Conservation (phyloP, 2,888 invertebrate genomes). For the Ryuthela nishihirai region DNA sequence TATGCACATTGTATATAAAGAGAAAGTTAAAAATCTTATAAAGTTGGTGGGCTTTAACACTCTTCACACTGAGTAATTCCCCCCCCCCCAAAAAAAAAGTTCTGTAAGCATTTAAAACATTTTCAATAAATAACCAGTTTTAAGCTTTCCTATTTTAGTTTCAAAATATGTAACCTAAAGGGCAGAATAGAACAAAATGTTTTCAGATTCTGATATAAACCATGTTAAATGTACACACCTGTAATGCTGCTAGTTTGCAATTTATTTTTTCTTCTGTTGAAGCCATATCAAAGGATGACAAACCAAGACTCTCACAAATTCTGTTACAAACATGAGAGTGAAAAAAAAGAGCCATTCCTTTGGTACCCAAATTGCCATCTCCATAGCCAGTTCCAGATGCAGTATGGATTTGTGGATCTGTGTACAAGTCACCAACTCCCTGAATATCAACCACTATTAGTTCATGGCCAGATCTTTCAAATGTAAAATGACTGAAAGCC, state of each 20-base stretch:
- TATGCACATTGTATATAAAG: too few relatives aligned
- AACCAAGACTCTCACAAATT: conserved; percentile 55
- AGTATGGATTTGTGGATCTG: conserved; percentile 60
- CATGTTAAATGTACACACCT: conserved; percentile 17
- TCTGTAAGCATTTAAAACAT: too few relatives aligned
- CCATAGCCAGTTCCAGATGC: conserved; percentile 54
- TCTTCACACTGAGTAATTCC: too few relatives aligned
- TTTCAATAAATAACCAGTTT: too few relatives aligned
- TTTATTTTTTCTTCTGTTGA: conserved; percentile 46
- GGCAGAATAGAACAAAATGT: too few relatives aligned
- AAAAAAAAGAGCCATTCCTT: conserved; percentile 60
- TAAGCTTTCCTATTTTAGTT: too few relatives aligned
- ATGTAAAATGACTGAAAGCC: conserved; percentile 60
- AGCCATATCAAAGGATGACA: conserved; percentile 57
- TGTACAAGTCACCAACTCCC: conserved; percentile 60
- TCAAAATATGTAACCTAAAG: too few relatives aligned
- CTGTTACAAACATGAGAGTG: conserved; percentile 58
- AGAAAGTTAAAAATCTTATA: too few relatives aligned
- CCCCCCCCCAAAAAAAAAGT: too few relatives aligned
- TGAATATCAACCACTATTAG: conserved; percentile 59
- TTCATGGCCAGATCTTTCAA: conserved; percentile 58
- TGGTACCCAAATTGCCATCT: conserved; percentile 58
- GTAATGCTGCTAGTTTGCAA: conserved; percentile 24
- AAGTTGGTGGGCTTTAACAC: too few relatives aligned
- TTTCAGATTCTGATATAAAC: too few relatives aligned